Evolutionary conservation across 1,140 invertebrate species (phyloP), one percentile per base, ranked within the genome.

Genomic region (Lasioglossum baleicum): DNA sequence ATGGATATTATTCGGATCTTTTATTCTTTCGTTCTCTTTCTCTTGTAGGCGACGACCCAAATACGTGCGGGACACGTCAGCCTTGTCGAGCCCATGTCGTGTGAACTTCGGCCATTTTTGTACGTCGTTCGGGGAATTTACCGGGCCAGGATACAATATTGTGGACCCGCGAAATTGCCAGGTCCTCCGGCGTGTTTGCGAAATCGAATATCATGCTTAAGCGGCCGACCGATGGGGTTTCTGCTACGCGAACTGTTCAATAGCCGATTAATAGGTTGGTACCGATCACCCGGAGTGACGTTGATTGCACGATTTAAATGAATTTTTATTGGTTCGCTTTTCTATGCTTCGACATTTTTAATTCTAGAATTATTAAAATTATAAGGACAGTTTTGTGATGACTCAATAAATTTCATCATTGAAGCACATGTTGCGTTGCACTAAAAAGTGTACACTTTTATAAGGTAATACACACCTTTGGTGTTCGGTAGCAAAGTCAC

Each of bases 91-190:
- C 51, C 35, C 58, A 48, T 71, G 60, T 78, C 60, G 75, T 66
- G 67, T 75, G 68, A 72, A 80, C 69, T 68, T 73, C 64, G 60
- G 15, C 66, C 71, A 77, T 85, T 80, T 84, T 85, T 80, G 82
- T 78, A 69, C 71, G 58, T 67, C 75, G 77, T 82, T 77, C 68
- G 77, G 70, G 80, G 80, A 72, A 83, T 87, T 81, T 66, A 60
- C 72, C 61, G 44, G 15, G 26, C 42, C 10, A 20, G 73, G 26
- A 78, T 65, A 68, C n/a, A 40, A 77, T 60, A 69, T 65, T 60
- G 17, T 40, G 70, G 44, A 65, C 48, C 60, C 64, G 31, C 61
- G 69, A 78, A 78, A 78, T 78, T 78, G 76, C 48, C 69, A 72
- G 76, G 63, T 78, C 61, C 69, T 65, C 44, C 60, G 76, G 76